Base-by-base conservation (phyloP, 1,140 invertebrate genomes). In the Listronotus oregonensis region DNA sequence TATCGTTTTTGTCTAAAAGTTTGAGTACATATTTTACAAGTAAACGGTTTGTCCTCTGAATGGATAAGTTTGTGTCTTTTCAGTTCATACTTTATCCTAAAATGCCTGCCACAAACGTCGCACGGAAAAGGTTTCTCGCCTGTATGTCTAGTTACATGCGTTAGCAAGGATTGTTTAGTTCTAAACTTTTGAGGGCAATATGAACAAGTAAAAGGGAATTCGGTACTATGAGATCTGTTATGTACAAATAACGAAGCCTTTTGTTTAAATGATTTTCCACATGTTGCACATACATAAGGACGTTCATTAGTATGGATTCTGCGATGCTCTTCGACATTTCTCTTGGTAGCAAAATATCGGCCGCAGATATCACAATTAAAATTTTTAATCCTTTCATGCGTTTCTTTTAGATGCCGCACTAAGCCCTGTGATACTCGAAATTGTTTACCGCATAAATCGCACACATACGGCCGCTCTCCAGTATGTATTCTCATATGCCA, bases 371-470 rank as follows among this genome's bases (percentile, higher is more conserved):
- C 84, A 70, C 85, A 86, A 0, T 80, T 67, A 65, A 84, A 82
- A 57, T 85, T 84, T 64, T 85, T 85, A 0, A 85, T 81, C 0
- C 83, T 79, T 37, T 85, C 84, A 70, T 90, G 89, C 0, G 87
- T 87, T 55, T 87, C 84, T 12, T 82, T 81, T 15, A 88, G 51
- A 72, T 90, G 89, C 12, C 85, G 78, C 6, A 81, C 81, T 14
- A 89, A 74, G 6, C 86, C 85, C 72, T 84, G 82, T 3, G 83
- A 83, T 12, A 87, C 83, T 15, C 86, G 80, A 75, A 92, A 93
- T 59, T 86, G 85, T 73, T 90, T 91, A 0, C 88, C 89, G 73
- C 90, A 92, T 1, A 89, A 76, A 63, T 87, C 84, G 71, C 91
- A 93, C 27, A 85, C 85, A 72, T 85, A 91, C 2, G 88, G 87